These are phyloP conservation scores for Bombus consobrinus DNA, from an alignment of 1,140 invertebrate species.

Conservation along the genomic window DNA sequence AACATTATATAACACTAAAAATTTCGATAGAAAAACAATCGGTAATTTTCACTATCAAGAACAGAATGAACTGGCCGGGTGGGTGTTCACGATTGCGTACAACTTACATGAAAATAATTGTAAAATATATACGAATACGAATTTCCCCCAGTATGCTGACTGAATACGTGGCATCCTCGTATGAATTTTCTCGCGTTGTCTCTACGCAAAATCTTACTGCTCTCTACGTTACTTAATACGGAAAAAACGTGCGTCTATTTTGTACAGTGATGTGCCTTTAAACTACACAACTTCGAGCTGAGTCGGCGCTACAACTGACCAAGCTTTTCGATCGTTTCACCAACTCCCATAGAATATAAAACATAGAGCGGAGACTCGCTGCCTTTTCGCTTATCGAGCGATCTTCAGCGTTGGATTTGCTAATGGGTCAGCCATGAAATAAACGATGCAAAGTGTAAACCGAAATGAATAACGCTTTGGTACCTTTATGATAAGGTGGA, in stretches of 20 bases:
- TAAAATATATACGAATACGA: conserved; percentile 80
- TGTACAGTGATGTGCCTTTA: conserved; percentile 81
- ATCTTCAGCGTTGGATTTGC: conserved; percentile 28
- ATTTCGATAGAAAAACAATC: background rate
- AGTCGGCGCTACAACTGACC: conserved; percentile 82
- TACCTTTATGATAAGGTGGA: background rate
- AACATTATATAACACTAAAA: background rate
- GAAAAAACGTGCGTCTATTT: conserved; percentile 81
- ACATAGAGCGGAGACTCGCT: conserved; percentile 42
- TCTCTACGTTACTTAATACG: conserved; percentile 60
- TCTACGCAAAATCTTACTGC: conserved; percentile 53
- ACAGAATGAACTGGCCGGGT: conserved; percentile 47
- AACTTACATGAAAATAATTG: conserved; percentile 82
- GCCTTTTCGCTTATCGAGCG: conserved; percentile 13
- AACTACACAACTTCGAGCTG: conserved; percentile 81
- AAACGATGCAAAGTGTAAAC: background rate
- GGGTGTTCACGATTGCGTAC: conserved; percentile 43
- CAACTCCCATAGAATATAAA: conserved; percentile 49
- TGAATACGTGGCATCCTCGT: conserved; percentile 71
- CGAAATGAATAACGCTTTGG: background rate
- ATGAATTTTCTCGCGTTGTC: conserved; percentile 17
- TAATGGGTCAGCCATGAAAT: conserved; percentile 10
- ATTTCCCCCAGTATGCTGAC: conserved; percentile 76
- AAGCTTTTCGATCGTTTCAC: conserved; percentile 79
- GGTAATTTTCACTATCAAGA: conserved; percentile 3